A percentile compares a stretch with the other conserved stretches of the same genome.
Conservation (phyloP, 2,797 vertebrate species). For the Cichlasoma orientale region DNA sequence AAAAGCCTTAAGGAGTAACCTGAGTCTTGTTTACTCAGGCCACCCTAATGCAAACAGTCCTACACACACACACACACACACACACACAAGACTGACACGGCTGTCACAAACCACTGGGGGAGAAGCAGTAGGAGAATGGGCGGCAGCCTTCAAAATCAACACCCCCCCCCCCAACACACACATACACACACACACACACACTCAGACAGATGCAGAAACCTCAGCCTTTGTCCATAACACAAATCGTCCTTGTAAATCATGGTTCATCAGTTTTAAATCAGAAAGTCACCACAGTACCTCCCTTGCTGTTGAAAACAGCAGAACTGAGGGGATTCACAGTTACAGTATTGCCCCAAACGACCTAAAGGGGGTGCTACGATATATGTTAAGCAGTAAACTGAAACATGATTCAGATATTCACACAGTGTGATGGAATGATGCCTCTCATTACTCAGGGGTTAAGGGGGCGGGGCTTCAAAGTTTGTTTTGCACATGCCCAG, state of each 20-base stretch:
- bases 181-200: not conserved
- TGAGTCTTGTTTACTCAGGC: constrained; percentile 66
- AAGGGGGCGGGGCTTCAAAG: not conserved
- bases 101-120: constrained; percentile 55
- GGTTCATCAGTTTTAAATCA: not conserved
- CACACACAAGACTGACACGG: constrained; percentile 55
- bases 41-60: constrained; percentile 58
- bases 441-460: not conserved
- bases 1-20: constrained; percentile 55
- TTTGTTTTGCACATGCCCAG: constrained; percentile 2
- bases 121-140: constrained; percentile 2
- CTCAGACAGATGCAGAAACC: not conserved
- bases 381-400: not conserved
- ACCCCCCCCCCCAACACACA: not conserved
- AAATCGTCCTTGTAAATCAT: not conserved
- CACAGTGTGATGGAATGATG: not conserved
- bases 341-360: not conserved
- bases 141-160: constrained; percentile 37
- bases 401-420: not conserved
- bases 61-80: constrained; percentile 11
- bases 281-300: not conserved
- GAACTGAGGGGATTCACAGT: not conserved
- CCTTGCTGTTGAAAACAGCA: not conserved
- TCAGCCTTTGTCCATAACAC: not conserved
- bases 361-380: constrained; percentile 49